Evolutionary conservation across 2,113 vertebrate genomes (phyloP), one percentile per base, ranked within the genome.

Genomic region (Lethenteron reissneri): DNA sequence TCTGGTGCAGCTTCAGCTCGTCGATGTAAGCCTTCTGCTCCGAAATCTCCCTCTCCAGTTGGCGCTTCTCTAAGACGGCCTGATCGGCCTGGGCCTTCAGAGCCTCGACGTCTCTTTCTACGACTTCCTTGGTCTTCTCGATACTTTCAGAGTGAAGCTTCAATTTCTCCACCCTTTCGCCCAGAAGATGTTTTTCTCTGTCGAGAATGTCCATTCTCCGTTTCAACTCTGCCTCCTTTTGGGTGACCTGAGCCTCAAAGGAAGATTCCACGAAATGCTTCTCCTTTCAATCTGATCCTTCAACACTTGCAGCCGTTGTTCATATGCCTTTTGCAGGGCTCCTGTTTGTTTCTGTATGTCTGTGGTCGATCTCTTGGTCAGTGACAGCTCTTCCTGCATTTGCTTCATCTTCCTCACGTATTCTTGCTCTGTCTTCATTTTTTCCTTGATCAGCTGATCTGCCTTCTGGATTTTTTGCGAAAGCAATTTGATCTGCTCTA

Each of bases 281-380:
- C 41, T 90, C 88, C 76, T 91, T 78, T 84, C 94, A 73, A 97
- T 92, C 75, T 96, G 92, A 82, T 99, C 92, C 72, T 95, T 85
- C 56, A 90, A 86, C 87, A 97, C 97, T 92, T 99, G 79, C 73
- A 77, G 11, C 15, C 7, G 58, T 71, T 56, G 57, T 25, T 11
- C 70, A 71, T n/a, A 56, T 11, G 12, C 58, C 12, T 2, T 7
- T 21, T 17, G 14, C 41, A 41, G 41, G 41, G 41, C 41, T 41
- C 41, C 41, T 41, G 41, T 41, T 41, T 41, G 41, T 41, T 41
- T 6, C 41, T 41, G 41, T 41, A 41, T 41, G 41, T 41, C 41
- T 41, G 41, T 41, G 41, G 41, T 41, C 41, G 41, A 41, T 41
- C n/a, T 8, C 9, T 68, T 68, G 64, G n/a, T 68, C 8, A 17